A percentile compares a stretch with the other conserved stretches of the same genome.
Evolutionary conservation across 2,797 vertebrate genomes (phyloP).

Genomic region (Rhinatrema bivittatum): DNA sequence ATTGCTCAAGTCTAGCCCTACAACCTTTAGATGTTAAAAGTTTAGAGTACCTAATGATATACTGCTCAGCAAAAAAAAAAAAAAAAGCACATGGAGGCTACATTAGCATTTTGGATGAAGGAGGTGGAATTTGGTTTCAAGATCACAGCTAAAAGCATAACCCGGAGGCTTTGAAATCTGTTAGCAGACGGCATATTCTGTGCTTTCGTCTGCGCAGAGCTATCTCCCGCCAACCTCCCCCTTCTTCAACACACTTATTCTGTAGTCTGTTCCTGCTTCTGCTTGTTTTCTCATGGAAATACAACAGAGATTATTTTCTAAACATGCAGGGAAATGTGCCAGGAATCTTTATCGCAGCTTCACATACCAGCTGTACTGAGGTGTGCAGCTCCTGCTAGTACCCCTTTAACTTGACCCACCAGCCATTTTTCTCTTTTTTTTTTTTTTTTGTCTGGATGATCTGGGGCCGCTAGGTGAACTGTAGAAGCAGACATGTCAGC

Average conservation of each 20-base stretch:
- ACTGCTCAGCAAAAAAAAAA: conserved; percentile 1
- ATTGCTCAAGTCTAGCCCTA: conserved; percentile 11
- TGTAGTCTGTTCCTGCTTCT: conserved; percentile 19
- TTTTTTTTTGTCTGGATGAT: no score
- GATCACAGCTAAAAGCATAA: conserved; percentile 15
- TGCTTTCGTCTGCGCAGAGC: conserved; percentile 13
- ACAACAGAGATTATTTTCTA: conserved; percentile 21
- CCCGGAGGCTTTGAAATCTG: conserved; percentile 3
- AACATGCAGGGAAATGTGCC: conserved; percentile 24
- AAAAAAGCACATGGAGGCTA: conserved; percentile 6
- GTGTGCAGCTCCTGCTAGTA: background rate
- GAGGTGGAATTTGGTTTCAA: conserved; percentile 15
- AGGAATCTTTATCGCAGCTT: conserved; percentile 28
- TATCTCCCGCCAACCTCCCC: background rate
- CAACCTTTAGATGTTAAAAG: conserved; percentile 27
- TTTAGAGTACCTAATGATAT: conserved; percentile 14
- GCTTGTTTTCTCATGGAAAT: conserved; percentile 7
- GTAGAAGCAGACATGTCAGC: conserved; percentile 2
- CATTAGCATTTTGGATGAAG: conserved; percentile 21
- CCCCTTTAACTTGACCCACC: conserved; percentile 31
- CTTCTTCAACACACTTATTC: no score
- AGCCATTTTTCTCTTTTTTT: background rate
- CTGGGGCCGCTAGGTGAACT: conserved; percentile 14
- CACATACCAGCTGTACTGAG: conserved; percentile 29
- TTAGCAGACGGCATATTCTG: conserved; percentile 15